phyloP scores from a whole-genome alignment of 2,888 invertebrate genomes.

The Marronus borbonicus region DNA sequence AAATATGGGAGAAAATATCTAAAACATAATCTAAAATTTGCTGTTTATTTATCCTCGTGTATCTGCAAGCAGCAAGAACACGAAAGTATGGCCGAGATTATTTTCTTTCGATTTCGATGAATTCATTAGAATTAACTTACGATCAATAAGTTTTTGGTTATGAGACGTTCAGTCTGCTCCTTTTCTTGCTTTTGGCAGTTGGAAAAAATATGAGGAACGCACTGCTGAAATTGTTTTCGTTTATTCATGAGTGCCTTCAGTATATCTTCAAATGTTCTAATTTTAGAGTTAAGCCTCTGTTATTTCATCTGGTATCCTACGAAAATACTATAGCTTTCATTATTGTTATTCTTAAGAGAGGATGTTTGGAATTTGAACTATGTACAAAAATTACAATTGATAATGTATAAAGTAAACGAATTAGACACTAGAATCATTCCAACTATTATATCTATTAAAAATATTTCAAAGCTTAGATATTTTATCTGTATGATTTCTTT shows the following conservation, averaged over 20 bases:
- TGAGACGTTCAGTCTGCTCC: neutral
- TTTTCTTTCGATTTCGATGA: slow-evolving; percentile 19
- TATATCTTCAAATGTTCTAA: neutral
- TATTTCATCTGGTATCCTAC: neutral
- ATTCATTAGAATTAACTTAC: slow-evolving; percentile 23
- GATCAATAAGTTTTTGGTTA: slow-evolving; percentile 15
- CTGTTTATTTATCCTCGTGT: slow-evolving; percentile 24
- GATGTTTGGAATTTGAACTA: too few relatives aligned
- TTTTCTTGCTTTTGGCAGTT: neutral
- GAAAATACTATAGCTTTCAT: too few relatives aligned
- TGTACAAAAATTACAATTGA: too few relatives aligned
- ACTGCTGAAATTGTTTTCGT: neutral
- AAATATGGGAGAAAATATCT: slow-evolving; percentile 20
- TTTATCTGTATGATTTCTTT: too few relatives aligned
- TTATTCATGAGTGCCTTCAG: neutral
- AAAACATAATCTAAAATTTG: slow-evolving; percentile 31
- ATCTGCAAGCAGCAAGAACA: slow-evolving; percentile 10
- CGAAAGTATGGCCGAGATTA: neutral
- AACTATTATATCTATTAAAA: too few relatives aligned
- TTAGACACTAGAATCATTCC: too few relatives aligned
- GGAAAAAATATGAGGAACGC: neutral
- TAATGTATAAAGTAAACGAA: too few relatives aligned
- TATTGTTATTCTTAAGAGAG: too few relatives aligned
- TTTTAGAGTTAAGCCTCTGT: neutral
- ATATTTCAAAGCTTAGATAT: too few relatives aligned